Evolutionary conservation across 2,113 vertebrate species (phyloP).

Genomic region (Dolichallabes microphthalmus): DNA sequence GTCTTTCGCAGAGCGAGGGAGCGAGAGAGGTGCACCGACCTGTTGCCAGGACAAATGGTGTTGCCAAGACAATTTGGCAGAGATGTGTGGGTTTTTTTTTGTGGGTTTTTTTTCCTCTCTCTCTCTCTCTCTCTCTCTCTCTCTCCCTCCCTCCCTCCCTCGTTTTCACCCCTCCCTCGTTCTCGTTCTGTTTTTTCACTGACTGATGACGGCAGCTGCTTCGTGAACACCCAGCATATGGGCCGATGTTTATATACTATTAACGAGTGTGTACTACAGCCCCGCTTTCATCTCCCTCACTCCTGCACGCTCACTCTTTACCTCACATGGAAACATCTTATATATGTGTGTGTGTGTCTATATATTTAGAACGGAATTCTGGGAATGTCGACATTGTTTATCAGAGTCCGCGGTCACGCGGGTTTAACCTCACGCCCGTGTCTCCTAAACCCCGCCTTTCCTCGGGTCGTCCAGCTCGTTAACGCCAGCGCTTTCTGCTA

Average conservation of each 20-base stretch:
- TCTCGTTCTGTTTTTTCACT: slow-evolving; percentile 7
- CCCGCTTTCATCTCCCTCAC: slow-evolving; percentile 30
- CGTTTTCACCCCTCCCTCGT: not conserved
- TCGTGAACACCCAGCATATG: slow-evolving; percentile 39
- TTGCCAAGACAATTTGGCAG: slow-evolving; percentile 57
- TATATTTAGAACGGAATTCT: slow-evolving; percentile 27
- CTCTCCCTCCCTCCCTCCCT: not conserved
- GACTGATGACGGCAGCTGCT: slow-evolving; percentile 37
- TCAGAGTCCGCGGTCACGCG: not conserved
- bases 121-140: not conserved
- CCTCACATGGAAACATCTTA: not conserved
- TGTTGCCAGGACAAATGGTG: slow-evolving; percentile 55
- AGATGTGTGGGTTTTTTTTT: slow-evolving; percentile 17
- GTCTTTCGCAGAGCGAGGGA: slow-evolving; percentile 39
- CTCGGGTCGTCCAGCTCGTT: not conserved
- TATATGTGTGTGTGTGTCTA: not conserved
- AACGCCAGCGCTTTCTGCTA: not conserved
- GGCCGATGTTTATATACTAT: slow-evolving; percentile 41
- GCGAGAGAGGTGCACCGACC: slow-evolving; percentile 50
- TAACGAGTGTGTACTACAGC: slow-evolving; percentile 31
- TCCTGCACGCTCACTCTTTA: slow-evolving; percentile 14
- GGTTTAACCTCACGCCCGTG: not conserved
- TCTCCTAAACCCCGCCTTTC: not conserved
- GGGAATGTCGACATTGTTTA: not conserved
- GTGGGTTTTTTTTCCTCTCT: not conserved